Evolutionary conservation across 2,888 invertebrate species (phyloP), one percentile per base, ranked within the genome.

Genomic region (Coremacera marginata): DNA sequence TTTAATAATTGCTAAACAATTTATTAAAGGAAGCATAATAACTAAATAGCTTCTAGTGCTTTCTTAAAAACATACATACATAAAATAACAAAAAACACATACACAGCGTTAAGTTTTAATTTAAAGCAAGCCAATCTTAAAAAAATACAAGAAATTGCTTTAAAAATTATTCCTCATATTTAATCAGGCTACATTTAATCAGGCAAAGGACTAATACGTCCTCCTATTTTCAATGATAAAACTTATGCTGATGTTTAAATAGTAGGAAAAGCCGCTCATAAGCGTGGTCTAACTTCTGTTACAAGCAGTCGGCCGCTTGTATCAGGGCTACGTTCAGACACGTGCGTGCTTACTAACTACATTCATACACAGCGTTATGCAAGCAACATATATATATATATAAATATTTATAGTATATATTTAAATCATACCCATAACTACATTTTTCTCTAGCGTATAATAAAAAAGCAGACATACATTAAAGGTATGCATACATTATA

Each of bases 111-210:
- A 60, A 70, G 8, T 73, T 70, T 76, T 72, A 78, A 76, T 60
- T 75, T 63, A 60, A 74, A 76, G 79, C 77, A 77, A 70, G 72
- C 72, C 77, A 72, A 68, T 71, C 67, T 51, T 70, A 60, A 52
- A 63, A 70, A 52, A 63, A 72, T n/a, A n/a, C n/a, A n/a, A 65
- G 16, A 44, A 34, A 70, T 19, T 25, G 70, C 70, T 70, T 65
- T 77, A 67, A 76, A 77, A 57, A 52, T 11, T 16, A 60, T 52
- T 68, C 71, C 71, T 51, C 34, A 19, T 68, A 25, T 68, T 14
- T 19, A 68, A 11, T 19, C 49, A 51, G 67, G 19, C 34, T 25
- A 19, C 9, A 37, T 14, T 9, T 31, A 70, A 27, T 3, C 14
- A 65, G 16, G 52, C 70, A 31, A 51, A 49, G 27, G 55, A 8